Evolutionary conservation across 2,888 invertebrate genomes (phyloP), one percentile per base, ranked within the genome.

Genomic region (Drosophila formosana): DNA sequence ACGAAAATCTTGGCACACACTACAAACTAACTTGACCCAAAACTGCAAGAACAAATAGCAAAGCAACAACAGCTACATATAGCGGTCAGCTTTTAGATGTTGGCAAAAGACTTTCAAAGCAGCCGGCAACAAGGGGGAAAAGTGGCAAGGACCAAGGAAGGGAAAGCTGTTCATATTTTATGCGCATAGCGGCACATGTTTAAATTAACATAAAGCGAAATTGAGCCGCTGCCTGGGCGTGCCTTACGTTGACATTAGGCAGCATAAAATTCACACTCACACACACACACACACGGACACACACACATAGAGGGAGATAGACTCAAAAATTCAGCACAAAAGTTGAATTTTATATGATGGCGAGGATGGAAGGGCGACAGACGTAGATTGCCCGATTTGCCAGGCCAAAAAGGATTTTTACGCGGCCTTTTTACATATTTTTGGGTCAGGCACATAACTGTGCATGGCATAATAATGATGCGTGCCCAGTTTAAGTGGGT

Each of bases 111-210:
- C 28, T n/a, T 41, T n/a, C 28, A 45, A 30, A 32, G 61, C 4
- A 30, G 30, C 7, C 30, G 6, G 30, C 37, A 37, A 11, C n/a
- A 0, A n/a, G n/a, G 2, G 11, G 7, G 4, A 5, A 43, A 26
- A 23, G 32, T 11, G 26, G n/a, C 41, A 25, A 18, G 32, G 26
- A 9, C 26, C 5, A 11, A 11, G 13, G 11, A 8, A 34, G 51
- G 58, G 49, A 25, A 32, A 49, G 66, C 39, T 51, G 82, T 86
- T 88, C 88, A 89, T 88, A 88, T 86, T 89, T 86, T 86, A 86
- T 86, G 86, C 86, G 88, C 88, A 88, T 80, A 89, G 86, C 83
- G 88, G 86, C 88, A 89, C 86, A 86, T 89, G 86, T 80, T 88
- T 88, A 86, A 89, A 86, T 89, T 86, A 86, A 89, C 86, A 86